Conservation (phyloP, 2,113 vertebrate species). For the Zosterops pallidus region DNA sequence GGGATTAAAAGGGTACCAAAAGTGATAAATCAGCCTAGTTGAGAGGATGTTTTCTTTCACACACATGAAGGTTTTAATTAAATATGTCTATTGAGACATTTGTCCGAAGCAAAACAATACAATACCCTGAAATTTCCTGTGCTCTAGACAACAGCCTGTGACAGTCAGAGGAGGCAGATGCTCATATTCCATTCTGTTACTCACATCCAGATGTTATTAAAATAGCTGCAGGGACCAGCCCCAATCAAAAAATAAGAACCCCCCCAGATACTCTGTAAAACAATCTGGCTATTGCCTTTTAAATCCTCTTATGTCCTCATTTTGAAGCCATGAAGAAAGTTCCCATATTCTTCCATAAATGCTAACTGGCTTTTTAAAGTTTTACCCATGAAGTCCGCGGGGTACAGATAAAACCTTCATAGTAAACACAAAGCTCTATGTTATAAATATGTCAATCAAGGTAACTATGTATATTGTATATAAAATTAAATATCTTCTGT, state of each 20-base stretch:
- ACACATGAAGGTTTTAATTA: conserved; percentile 28
- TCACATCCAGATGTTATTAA: conserved; percentile 42
- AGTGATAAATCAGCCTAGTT: conserved; percentile 14
- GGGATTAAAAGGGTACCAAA: conserved; percentile 8
- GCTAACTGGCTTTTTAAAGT: conserved; percentile 4
- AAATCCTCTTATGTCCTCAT: neutral
- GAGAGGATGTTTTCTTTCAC: conserved; percentile 21
- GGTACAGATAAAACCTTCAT: conserved; percentile 49
- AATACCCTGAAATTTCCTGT: conserved; percentile 12
- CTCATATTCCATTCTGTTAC: neutral
- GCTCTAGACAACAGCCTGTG: conserved; percentile 6
- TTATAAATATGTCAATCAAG: conserved; percentile 68
- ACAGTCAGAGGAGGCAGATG: conserved; percentile 37
- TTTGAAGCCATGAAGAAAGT: neutral
- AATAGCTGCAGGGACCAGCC: conserved; percentile 61
- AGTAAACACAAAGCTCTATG: conserved; percentile 55
- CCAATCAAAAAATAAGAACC: neutral
- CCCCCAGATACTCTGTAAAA: neutral
- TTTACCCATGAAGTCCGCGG: neutral
- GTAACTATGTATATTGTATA: conserved; percentile 55
- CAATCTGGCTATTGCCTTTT: conserved; percentile 5
- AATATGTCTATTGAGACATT: conserved; percentile 24
- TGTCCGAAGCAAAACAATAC: conserved; percentile 39
- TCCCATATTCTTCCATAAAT: neutral
- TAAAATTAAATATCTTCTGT: conserved; percentile 69